Conservation (phyloP, 2,888 invertebrate genomes). For the Drosophila kanekoi region DNA sequence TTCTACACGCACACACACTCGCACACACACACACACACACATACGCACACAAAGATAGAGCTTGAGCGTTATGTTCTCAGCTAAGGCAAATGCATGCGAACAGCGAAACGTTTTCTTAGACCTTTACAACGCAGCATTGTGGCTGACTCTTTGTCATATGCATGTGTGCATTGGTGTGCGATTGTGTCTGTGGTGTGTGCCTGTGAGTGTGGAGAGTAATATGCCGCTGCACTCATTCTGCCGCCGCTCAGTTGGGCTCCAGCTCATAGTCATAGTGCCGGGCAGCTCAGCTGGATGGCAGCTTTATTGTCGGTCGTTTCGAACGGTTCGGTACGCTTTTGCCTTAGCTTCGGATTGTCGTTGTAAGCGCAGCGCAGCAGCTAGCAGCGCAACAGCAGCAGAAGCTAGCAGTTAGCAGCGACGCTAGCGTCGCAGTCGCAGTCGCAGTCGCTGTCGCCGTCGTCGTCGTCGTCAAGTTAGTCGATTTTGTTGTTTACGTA, state of each 20-base stretch:
- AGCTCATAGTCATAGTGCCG: slow-evolving; percentile 64
- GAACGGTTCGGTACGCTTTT: slow-evolving; percentile 78
- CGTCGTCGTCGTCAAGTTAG: slow-evolving; percentile 48
- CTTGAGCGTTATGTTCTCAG: slow-evolving; percentile 62
- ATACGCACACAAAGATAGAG: slow-evolving; percentile 16
- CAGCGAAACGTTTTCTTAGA: slow-evolving; percentile 67
- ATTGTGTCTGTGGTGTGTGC: slow-evolving; percentile 22
- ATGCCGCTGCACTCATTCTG: slow-evolving; percentile 68
- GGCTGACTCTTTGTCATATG: slow-evolving; percentile 56
- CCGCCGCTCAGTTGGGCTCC: slow-evolving; percentile 66
- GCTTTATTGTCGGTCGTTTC: slow-evolving; percentile 81
- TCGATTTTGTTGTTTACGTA: slow-evolving; percentile 71
- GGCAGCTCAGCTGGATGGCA: slow-evolving; percentile 78
- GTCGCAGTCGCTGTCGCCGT: slow-evolving; percentile 33
- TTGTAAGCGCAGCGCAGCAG: slow-evolving; percentile 59
- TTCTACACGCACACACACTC: slow-evolving; percentile 24
- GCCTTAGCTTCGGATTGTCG: slow-evolving; percentile 73
- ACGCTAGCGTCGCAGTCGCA: slow-evolving; percentile 34
- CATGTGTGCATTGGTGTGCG: slow-evolving; percentile 18
- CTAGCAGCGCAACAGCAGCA: slow-evolving; percentile 29
- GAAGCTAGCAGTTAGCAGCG: slow-evolving; percentile 32
- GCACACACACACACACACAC: slow-evolving; percentile 8
- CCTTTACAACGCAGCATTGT: slow-evolving; percentile 59
- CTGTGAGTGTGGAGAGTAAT: slow-evolving; percentile 56
- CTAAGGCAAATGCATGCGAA: slow-evolving; percentile 56